phyloP scores from a whole-genome alignment of 2,113 vertebrate species.

The Xerus inauris region DNA sequence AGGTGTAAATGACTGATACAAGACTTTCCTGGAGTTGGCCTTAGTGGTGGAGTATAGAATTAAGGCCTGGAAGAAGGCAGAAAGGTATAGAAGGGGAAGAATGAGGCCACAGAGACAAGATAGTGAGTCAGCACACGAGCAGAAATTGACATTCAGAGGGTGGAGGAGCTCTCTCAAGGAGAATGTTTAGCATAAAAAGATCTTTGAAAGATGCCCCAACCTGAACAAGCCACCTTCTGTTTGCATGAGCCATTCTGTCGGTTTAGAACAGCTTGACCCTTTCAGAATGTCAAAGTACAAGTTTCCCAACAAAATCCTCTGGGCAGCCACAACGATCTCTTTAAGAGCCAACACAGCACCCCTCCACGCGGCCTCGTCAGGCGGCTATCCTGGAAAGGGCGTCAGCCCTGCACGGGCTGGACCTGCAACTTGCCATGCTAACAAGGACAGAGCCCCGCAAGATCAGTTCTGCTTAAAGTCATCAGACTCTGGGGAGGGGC shows the following conservation, averaged over 20 bases:
- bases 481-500: neutral
- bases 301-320: neutral
- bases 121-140: neutral
- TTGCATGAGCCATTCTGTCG: neutral
- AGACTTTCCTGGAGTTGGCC: neutral
- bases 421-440: fast-evolving
- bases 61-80: neutral
- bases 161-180: neutral
- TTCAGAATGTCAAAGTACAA: neutral
- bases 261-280: neutral
- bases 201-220: neutral
- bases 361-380: neutral
- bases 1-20: neutral
- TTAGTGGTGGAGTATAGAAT: neutral
- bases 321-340: fast-evolving
- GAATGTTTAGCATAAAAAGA: neutral
- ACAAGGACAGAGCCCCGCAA: fast-evolving
- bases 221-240: neutral
- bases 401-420: fast-evolving
- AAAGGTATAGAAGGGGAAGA: neutral
- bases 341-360: neutral
- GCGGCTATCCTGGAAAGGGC: neutral
- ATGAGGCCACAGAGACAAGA: neutral
- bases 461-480: neutral
- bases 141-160: neutral